Conservation (phyloP, 2,113 vertebrate genomes). For the Rhinopithecus roxellana region DNA sequence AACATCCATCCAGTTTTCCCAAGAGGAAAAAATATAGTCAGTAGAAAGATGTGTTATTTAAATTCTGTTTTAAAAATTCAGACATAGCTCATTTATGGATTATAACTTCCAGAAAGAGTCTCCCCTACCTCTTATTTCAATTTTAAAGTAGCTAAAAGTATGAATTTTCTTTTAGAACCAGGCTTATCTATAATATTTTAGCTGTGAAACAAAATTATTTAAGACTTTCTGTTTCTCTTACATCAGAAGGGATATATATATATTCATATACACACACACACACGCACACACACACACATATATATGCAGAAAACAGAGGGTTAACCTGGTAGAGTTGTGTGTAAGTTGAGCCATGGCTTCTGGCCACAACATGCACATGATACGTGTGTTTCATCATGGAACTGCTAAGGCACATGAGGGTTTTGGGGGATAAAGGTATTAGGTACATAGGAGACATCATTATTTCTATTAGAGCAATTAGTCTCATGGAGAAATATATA, state of each 20-base stretch:
- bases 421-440: constrained; percentile 63
- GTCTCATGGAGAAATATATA: constrained; percentile 59
- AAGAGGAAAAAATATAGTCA: background rate
- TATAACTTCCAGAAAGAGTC: background rate
- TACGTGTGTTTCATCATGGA: constrained; percentile 60
- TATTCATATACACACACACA: no score
- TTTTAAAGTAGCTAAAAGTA: background rate
- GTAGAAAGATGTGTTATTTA: constrained; percentile 6
- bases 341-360: constrained; percentile 60
- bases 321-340: constrained; percentile 47
- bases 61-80: constrained; percentile 18
- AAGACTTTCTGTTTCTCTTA: constrained; percentile 20
- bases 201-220: background rate
- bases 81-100: background rate
- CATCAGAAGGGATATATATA: background rate
- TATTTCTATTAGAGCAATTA: constrained; percentile 70
- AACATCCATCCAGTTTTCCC: background rate
- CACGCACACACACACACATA: rapidly evolving
- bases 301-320: constrained; percentile 36
- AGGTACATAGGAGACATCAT: constrained; percentile 60
- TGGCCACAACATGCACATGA: constrained; percentile 47
- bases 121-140: background rate
- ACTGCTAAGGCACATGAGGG: constrained; percentile 31
- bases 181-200: background rate
- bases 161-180: constrained; percentile 23